Conservation (phyloP, 2,888 invertebrate genomes). For the Drosophila atripex region DNA sequence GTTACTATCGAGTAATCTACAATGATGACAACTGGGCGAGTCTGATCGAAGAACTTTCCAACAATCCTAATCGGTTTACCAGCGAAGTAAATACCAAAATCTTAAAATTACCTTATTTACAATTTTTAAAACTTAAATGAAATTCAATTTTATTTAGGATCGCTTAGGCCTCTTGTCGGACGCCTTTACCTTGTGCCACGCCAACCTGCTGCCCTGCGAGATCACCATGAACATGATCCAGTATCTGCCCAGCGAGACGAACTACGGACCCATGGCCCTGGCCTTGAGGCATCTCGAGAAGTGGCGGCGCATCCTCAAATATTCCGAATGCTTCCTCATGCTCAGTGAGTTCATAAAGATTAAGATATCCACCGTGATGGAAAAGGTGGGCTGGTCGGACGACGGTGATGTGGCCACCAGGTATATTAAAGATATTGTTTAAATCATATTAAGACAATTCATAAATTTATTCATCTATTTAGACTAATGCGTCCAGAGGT, state of each 20-base stretch:
- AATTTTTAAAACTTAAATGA: too few species aligned
- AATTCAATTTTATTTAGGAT: conserved; percentile 66
- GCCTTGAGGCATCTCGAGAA: conserved; percentile 82
- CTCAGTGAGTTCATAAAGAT: conserved; percentile 83
- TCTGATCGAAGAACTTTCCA: conserved; percentile 80
- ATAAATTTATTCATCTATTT: neutral
- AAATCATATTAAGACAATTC: neutral
- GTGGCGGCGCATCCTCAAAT: conserved; percentile 84
- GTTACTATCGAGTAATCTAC: conserved; percentile 83
- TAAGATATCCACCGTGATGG: conserved; percentile 81
- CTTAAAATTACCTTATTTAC: fast-evolving
- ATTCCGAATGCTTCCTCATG: conserved; percentile 84
- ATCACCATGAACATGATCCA: conserved; percentile 83
- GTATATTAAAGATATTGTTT: conserved; percentile 55
- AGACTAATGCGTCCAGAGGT: conserved; percentile 83
- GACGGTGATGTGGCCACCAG: conserved; percentile 81
- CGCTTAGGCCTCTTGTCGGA: conserved; percentile 84
- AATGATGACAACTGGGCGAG: conserved; percentile 83
- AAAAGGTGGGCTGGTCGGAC: conserved; percentile 82
- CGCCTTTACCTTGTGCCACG: conserved; percentile 84
- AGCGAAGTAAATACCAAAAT: conserved; percentile 71
- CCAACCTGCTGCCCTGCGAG: conserved; percentile 83
- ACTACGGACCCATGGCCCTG: conserved; percentile 83
- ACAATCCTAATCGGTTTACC: conserved; percentile 80
- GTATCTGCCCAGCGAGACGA: conserved; percentile 83